Evolutionary conservation across 2,113 vertebrate species (phyloP).

Genomic region (Brachypteracias leptosomus): DNA sequence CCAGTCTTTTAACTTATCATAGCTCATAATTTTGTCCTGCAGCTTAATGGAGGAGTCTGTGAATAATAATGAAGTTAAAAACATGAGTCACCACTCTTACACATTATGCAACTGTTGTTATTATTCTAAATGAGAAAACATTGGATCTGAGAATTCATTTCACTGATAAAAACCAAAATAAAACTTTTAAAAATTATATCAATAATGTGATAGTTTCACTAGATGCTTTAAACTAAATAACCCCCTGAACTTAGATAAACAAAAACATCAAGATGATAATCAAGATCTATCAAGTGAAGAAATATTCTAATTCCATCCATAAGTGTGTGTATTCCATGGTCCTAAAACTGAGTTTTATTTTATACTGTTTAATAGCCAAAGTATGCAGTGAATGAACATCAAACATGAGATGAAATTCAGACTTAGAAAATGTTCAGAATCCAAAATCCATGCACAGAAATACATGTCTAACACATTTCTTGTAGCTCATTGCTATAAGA

Average conservation of each 20-base stretch:
- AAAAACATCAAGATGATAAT: not conserved
- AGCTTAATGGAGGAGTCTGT: not conserved
- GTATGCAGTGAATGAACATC: not conserved
- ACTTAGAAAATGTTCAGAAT: not conserved
- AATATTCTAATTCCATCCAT: not conserved
- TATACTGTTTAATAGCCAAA: not conserved
- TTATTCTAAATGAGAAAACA: not conserved
- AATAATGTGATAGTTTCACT: not conserved
- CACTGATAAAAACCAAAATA: not conserved
- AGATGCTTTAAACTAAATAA: not conserved
- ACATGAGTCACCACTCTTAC: not conserved
- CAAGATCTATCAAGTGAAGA: not conserved
- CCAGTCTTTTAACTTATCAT: not conserved
- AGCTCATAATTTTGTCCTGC: not conserved
- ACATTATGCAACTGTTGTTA: not conserved
- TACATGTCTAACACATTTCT: not conserved
- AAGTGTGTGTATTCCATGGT: not conserved
- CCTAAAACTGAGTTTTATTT: not conserved
- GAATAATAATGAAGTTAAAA: not conserved
- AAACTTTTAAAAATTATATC: not conserved
- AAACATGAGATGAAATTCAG: not conserved
- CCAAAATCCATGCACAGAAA: not conserved
- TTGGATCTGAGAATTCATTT: not conserved
- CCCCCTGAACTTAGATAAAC: not conserved
- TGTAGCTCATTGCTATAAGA: not conserved